Percentiles rank a stretch among this genome's conserved stretches.
phyloP scores from a whole-genome alignment of 1,140 invertebrate species.

The Bathynomus jamesi region DNA sequence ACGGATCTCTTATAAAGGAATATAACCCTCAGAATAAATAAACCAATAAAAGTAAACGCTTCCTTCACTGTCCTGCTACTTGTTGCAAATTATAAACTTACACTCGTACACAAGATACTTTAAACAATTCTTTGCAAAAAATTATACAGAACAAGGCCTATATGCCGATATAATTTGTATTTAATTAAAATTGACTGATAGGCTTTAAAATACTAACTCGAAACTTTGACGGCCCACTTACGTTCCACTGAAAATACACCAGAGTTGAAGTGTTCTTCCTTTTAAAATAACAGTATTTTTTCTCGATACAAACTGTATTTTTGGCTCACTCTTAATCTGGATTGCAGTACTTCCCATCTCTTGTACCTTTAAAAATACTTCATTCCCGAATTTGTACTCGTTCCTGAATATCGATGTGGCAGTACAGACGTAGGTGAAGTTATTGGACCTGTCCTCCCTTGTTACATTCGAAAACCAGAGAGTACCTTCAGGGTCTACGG shows the following conservation, averaged over 20 bases:
- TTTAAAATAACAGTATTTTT: conserved; percentile 75
- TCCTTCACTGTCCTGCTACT: too few species aligned
- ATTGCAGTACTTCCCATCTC: conserved; percentile 59
- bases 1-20: too few species aligned
- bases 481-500: conserved; percentile 87
- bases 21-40: too few species aligned
- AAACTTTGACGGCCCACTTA: conserved; percentile 51
- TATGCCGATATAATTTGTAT: too few species aligned
- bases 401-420: conserved; percentile 75
- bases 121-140: too few species aligned
- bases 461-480: conserved; percentile 92
- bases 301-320: conserved; percentile 70
- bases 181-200: too few species aligned
- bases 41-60: too few species aligned
- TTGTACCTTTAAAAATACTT: conserved; percentile 63
- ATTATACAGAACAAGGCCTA: too few species aligned
- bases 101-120: too few species aligned
- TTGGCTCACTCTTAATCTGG: conserved; percentile 67
- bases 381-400: conserved; percentile 84
- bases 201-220: too few species aligned
- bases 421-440: conserved; percentile 80
- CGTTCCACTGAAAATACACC: conserved; percentile 85
- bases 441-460: conserved; percentile 63
- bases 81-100: too few species aligned
- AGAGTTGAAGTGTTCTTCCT: conserved; percentile 70